phyloP scores from a whole-genome alignment of 2,888 invertebrate species.

The Coleophora flavipennella region DNA sequence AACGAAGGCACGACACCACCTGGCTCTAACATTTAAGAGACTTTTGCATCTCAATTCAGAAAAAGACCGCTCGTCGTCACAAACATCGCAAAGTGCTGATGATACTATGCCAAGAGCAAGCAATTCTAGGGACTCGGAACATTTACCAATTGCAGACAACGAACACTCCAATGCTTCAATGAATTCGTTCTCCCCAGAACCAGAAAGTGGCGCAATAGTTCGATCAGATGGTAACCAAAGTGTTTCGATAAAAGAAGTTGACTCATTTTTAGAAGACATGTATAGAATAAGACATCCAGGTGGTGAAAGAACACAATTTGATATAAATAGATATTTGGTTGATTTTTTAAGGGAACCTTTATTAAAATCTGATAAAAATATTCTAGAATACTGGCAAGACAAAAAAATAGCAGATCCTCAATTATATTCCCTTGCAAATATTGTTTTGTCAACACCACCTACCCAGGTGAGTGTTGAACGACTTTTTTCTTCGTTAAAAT shows the following conservation, averaged over 20 bases:
- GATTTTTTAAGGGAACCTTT: not conserved
- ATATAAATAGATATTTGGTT: not conserved
- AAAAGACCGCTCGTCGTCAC: too few species aligned
- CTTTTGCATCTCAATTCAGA: not conserved
- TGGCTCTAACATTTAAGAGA: not conserved
- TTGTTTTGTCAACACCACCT: too few species aligned
- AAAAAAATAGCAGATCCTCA: too few species aligned
- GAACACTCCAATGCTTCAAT: too few species aligned
- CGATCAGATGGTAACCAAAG: not conserved
- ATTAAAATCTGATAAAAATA: not conserved
- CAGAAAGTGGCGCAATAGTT: not conserved
- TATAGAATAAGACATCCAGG: not conserved
- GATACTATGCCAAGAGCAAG: too few species aligned
- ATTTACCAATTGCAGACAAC: too few species aligned
- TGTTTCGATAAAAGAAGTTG: not conserved
- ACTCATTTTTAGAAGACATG: not conserved
- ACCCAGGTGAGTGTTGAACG: too few species aligned
- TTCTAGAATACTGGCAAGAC: not conserved
- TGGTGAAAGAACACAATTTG: not conserved
- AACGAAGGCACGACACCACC: not conserved
- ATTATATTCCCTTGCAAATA: too few species aligned
- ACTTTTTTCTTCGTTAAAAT: too few species aligned
- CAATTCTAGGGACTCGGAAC: too few species aligned
- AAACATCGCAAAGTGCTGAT: too few species aligned
- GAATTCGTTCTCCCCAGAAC: not conserved